A percentile compares a stretch with the other conserved stretches of the same genome.
These are phyloP conservation scores for Cotesia glomerata DNA, from an alignment of 1,140 invertebrate species.

Conservation along the genomic window DNA sequence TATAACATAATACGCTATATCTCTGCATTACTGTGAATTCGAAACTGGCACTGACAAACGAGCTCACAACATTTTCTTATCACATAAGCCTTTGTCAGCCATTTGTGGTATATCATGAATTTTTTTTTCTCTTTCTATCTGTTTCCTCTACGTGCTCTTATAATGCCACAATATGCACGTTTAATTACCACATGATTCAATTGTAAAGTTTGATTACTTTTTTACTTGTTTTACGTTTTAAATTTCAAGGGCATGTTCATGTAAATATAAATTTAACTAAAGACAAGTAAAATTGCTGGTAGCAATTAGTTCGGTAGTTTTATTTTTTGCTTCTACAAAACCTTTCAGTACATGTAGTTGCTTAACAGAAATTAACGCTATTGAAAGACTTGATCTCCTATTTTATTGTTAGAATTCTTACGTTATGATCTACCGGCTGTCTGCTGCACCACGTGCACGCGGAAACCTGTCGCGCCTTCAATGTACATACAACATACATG, in stretches of 20 bases:
- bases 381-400: too few relatives aligned
- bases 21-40: constrained; percentile 2
- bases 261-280: too few relatives aligned
- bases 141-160: neutral
- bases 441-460: constrained; percentile 35
- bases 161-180: neutral
- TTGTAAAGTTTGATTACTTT: neutral
- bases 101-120: neutral
- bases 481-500: constrained; percentile 20
- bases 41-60: neutral
- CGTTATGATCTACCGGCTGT: constrained; percentile 20
- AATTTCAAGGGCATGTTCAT: too few relatives aligned
- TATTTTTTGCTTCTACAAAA: too few relatives aligned
- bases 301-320: too few relatives aligned
- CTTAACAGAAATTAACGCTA: too few relatives aligned
- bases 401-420: neutral
- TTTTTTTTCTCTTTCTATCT: neutral
- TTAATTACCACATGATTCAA: neutral
- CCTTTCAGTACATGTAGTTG: too few relatives aligned
- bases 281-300: too few relatives aligned
- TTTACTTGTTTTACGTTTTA: too few relatives aligned
- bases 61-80: constrained; percentile 4
- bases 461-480: constrained; percentile 38
- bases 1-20: neutral
- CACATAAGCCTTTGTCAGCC: neutral